Conservation (phyloP, 2,113 vertebrate genomes). For the Sceloporus tristichus region DNA sequence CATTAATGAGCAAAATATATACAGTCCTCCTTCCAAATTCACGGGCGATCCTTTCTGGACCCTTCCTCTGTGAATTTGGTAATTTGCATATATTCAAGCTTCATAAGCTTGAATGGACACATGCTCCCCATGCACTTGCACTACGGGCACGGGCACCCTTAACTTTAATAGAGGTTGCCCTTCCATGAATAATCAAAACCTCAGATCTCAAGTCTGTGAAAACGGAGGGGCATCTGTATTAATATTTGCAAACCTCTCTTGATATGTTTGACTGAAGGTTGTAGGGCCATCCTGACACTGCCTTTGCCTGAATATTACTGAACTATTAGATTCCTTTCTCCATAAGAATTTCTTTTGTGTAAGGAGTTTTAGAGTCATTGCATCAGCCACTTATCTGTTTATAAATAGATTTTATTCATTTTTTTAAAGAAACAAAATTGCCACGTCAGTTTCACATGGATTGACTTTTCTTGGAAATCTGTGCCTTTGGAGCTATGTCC, state of each 20-base stretch:
- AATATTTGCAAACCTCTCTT: not conserved
- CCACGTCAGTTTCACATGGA: not conserved
- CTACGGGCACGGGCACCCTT: too few species aligned
- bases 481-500: not conserved
- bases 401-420: not conserved
- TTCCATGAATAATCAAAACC: too few species aligned
- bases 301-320: not conserved
- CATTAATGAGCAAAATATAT: not conserved
- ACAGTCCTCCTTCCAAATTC: too few species aligned
- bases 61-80: too few species aligned
- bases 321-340: not conserved
- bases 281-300: not conserved
- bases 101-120: too few species aligned
- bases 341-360: not conserved
- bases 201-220: too few species aligned
- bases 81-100: too few species aligned
- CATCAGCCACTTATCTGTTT: not conserved
- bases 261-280: not conserved
- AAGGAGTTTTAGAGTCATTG: not conserved
- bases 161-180: too few species aligned
- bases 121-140: too few species aligned
- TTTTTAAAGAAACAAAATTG: not conserved
- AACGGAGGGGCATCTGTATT: not conserved
- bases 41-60: too few species aligned
- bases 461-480: not conserved